A percentile compares a stretch with the other conserved stretches of the same genome.
Conservation (phyloP, 2,888 invertebrate genomes). For the Hirtodrosophila histrioides region DNA sequence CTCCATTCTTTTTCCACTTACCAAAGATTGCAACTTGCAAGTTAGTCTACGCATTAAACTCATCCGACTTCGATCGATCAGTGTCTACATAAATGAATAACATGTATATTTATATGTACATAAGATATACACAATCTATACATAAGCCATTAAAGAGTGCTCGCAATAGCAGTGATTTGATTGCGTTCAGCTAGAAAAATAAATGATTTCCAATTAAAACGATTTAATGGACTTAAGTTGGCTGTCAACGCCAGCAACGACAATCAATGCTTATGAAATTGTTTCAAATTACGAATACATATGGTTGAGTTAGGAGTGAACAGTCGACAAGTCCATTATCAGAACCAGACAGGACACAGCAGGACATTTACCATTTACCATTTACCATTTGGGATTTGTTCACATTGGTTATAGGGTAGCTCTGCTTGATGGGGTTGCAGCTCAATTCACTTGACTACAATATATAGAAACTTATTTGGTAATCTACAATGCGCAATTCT, state of each 20-base stretch:
- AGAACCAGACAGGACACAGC: slow-evolving; percentile 36
- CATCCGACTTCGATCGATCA: too few relatives aligned
- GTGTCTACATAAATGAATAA: too few relatives aligned
- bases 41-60: too few relatives aligned
- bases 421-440: slow-evolving; percentile 11
- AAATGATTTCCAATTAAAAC: slow-evolving; percentile 78
- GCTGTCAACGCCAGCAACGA: slow-evolving; percentile 70
- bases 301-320: slow-evolving; percentile 27
- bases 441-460: slow-evolving; percentile 9
- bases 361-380: slow-evolving; percentile 28
- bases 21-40: too few relatives aligned
- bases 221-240: slow-evolving; percentile 66
- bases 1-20: too few relatives aligned
- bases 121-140: slow-evolving; percentile 10
- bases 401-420: slow-evolving; percentile 33
- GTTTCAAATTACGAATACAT: slow-evolving; percentile 64
- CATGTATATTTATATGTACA: neutral
- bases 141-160: slow-evolving; percentile 19
- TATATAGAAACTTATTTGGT: neutral
- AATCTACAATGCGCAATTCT: neutral
- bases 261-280: slow-evolving; percentile 69
- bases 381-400: slow-evolving; percentile 4
- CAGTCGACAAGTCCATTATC: slow-evolving; percentile 36
- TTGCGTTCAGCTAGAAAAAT: slow-evolving; percentile 65
- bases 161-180: slow-evolving; percentile 64